A percentile compares a stretch with the other conserved stretches of the same genome.
These are phyloP conservation scores for Tragelaphus buxtoni DNA, from an alignment of 2,113 vertebrate species.

Conservation along the genomic window DNA sequence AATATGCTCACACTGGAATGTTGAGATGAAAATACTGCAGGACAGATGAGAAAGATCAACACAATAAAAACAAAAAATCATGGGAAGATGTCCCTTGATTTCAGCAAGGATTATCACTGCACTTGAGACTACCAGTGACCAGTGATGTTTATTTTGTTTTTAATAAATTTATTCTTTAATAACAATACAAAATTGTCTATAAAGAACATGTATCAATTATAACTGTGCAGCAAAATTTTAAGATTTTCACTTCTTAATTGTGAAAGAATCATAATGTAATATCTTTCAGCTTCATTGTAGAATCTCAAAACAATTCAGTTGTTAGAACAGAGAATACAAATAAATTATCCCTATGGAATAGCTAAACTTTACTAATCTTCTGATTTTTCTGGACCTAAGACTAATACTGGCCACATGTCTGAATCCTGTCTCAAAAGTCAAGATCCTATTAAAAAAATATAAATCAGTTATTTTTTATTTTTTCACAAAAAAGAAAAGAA, in stretches of 20 bases:
- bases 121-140: not conserved
- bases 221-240: not conserved
- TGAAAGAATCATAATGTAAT: not conserved
- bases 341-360: not conserved
- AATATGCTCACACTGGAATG: not conserved
- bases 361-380: conserved; percentile 18
- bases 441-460: not conserved
- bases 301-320: not conserved
- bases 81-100: not conserved
- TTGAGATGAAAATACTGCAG: not conserved
- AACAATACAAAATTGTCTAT: not conserved
- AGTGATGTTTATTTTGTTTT: not conserved
- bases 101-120: not conserved
- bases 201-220: not conserved
- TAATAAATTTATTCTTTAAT: not conserved
- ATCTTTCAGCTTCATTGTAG: not conserved
- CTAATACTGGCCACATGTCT: not conserved
- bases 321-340: not conserved
- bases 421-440: not conserved
- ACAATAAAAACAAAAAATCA: not conserved
- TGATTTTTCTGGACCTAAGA: not conserved
- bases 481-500: not conserved
- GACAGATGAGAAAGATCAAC: not conserved
- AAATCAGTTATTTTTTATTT: not conserved
- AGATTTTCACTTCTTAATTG: not conserved